Conservation (phyloP, 2,888 invertebrate species). For the Diarsia mendica region DNA sequence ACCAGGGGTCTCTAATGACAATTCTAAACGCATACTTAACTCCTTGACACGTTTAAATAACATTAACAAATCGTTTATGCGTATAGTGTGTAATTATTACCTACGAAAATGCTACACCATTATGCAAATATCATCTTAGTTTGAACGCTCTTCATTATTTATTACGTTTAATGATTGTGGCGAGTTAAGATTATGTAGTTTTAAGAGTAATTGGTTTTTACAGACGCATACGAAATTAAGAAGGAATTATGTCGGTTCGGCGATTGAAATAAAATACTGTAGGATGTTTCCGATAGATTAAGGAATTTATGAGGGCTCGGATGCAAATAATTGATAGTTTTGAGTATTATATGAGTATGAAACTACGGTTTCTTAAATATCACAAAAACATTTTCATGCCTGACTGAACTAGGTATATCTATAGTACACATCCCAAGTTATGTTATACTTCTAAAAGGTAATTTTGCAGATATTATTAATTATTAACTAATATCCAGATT, state of each 20-base stretch:
- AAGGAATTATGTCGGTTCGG: background rate
- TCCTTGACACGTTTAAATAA: constrained; percentile 55
- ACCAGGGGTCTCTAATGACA: constrained; percentile 10
- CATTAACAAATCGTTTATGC: constrained; percentile 49
- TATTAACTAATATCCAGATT: background rate
- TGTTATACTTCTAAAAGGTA: background rate
- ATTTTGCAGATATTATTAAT: background rate
- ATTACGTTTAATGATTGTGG: constrained; percentile 47
- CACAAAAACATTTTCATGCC: background rate
- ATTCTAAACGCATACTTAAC: constrained; percentile 16
- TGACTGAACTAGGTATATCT: no score
- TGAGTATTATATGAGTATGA: background rate
- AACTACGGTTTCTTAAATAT: background rate
- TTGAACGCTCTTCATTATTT: constrained; percentile 47
- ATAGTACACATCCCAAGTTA: no score
- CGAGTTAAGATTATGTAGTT: constrained; percentile 50
- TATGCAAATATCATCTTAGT: constrained; percentile 57
- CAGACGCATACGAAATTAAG: background rate
- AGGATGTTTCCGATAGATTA: background rate
- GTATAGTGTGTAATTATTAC: constrained; percentile 61
- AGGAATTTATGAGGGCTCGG: background rate
- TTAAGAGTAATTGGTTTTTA: constrained; percentile 46
- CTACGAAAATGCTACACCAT: constrained; percentile 50
- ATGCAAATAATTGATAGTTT: background rate
- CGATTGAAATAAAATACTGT: background rate